Evolutionary conservation across 2,113 vertebrate genomes (phyloP).

Genomic region (Tupaia chinensis): DNA sequence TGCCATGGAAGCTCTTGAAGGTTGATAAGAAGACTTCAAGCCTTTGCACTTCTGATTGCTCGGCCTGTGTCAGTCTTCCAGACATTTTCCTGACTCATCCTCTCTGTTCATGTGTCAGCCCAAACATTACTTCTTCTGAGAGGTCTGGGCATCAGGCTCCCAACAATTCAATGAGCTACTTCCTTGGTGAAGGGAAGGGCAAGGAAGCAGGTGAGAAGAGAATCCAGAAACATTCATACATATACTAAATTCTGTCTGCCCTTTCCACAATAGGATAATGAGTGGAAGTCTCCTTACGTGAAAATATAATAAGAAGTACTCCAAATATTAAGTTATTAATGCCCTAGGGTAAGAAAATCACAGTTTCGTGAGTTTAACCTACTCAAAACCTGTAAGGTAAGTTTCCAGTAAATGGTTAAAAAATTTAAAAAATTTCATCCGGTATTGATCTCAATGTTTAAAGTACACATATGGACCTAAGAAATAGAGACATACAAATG

Average conservation of each 20-base stretch:
- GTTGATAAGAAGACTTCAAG: not conserved
- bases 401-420: slow-evolving; percentile 9
- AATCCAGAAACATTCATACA: not conserved
- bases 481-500: not conserved
- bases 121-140: not conserved
- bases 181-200: not conserved
- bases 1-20: not conserved
- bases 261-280: not conserved
- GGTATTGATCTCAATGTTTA: not conserved
- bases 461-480: slow-evolving; percentile 35
- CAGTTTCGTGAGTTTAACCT: not conserved
- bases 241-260: not conserved
- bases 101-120: not conserved
- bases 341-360: not conserved
- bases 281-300: not conserved
- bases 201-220: not conserved
- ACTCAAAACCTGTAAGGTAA: not conserved
- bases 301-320: not conserved
- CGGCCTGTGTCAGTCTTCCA: not conserved
- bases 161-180: not conserved
- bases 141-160: not conserved
- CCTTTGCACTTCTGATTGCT: not conserved
- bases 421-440: not conserved
- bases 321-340: slow-evolving; percentile 20
- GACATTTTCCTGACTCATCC: not conserved